Evolutionary conservation across 2,888 invertebrate genomes (phyloP).

Genomic region (Acanthosepion lycidas): DNA sequence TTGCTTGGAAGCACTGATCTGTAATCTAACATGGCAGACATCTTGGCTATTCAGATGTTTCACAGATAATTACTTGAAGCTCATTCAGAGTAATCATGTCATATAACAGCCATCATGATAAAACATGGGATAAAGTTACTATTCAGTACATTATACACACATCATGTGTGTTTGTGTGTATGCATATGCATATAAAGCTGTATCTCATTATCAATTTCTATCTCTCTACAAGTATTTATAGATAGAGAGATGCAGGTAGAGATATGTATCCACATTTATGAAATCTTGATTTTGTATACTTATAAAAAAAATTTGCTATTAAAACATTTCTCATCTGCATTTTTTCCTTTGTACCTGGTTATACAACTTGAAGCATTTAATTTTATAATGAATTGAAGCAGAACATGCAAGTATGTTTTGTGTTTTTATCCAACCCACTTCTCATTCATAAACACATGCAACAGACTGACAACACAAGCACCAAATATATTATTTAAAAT

Average conservation of each 20-base stretch:
- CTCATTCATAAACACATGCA: not conserved
- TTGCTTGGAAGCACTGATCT: constrained; percentile 18
- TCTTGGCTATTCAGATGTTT: not conserved
- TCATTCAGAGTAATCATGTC: constrained; percentile 33
- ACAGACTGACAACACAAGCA: not conserved
- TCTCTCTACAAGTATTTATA: too few relatives aligned
- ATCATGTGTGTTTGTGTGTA: not conserved
- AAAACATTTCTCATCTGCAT: too few relatives aligned
- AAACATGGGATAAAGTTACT: not conserved
- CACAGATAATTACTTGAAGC: constrained; percentile 8
- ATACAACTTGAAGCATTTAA: not conserved
- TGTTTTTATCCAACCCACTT: not conserved
- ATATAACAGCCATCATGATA: not conserved
- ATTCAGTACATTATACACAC: not conserved
- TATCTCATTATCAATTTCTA: too few relatives aligned
- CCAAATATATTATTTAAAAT: not conserved
- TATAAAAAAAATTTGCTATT: too few relatives aligned
- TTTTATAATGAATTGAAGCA: not conserved
- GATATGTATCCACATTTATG: too few relatives aligned
- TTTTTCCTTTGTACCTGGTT: too few relatives aligned
- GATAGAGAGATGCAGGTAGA: too few relatives aligned
- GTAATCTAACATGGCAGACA: constrained; percentile 20
- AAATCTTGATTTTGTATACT: too few relatives aligned
- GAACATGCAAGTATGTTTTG: not conserved
- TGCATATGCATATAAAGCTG: too few relatives aligned